Base-by-base conservation (phyloP, 2,113 vertebrate species). In the Meleagris gallopavo region DNA sequence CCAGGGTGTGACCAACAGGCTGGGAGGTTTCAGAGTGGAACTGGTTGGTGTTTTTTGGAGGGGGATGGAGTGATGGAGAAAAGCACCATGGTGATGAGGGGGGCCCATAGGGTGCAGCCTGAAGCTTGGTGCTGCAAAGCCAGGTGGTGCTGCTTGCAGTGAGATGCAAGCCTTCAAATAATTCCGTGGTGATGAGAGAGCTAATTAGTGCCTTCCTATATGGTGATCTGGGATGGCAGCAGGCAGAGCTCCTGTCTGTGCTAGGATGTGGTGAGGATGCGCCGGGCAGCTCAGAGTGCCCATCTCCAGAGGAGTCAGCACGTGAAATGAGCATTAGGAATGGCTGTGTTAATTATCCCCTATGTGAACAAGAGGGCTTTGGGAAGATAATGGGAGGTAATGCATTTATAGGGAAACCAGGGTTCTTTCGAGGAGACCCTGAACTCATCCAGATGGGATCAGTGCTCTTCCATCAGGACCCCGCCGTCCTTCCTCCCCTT, bases 301-400 rank as follows among this genome's bases (percentile, higher is more conserved):
- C 24, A 8, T 55, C 30, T 55, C 34, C 48, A 52, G 22, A 27
- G 38, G 25, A 11, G 30, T 80, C 41, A 4, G 36, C 69, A 4
- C 0, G 1, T 54, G 30, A 29, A 14, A 1, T 32, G 70, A 66
- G 2, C 2, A 0, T 14, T 43, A 11, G 65, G 60, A 52, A 22
- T 4, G 40, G 40, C 34, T 7, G 45, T 46, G 64, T 36, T 32
- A 29, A 6, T 45, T 36, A 29, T 70, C 13, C n/a, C 18, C 19
- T 25, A 25, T 11, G 36, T 18, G 41, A 45, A 10, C 10, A 2
- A 3, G 67, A 43, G 34, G 12, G 29, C n/a, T 72, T 41, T 21
- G 57, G 17, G 18, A 30, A 36, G 22, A 1, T 32, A 72, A 30
- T 32, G 36, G 21, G 64, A 72, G 36, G 20, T 16, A 65, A 86